These are phyloP conservation scores for Phataginus tetradactyla DNA, from an alignment of 2,797 vertebrate genomes.

Conservation along the genomic window DNA sequence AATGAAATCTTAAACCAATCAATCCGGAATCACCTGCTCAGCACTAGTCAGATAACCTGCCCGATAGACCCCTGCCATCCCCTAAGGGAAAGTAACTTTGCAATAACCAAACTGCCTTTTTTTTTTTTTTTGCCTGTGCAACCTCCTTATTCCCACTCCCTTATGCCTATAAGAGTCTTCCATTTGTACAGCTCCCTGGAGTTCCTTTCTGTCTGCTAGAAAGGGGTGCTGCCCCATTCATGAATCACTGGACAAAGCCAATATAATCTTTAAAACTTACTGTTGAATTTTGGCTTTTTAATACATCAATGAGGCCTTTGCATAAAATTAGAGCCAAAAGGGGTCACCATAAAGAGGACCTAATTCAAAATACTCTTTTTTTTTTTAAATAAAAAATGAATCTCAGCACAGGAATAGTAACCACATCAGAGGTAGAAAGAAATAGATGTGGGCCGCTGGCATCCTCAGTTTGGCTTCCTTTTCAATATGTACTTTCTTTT, in stretches of 20 bases:
- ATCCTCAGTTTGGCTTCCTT: not conserved
- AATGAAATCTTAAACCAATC: not conserved
- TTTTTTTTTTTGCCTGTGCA: not conserved
- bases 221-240: not conserved
- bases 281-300: not conserved
- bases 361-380: slow-evolving; percentile 32
- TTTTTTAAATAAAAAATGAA: not conserved
- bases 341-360: not conserved
- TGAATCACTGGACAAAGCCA: not conserved
- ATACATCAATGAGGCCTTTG: not conserved
- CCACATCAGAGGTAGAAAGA: not conserved
- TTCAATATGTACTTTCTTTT: not conserved
- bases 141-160: not conserved
- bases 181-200: not conserved
- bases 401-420: not conserved
- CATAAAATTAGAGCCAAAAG: not conserved
- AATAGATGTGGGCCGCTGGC: not conserved
- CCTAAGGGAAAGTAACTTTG: not conserved
- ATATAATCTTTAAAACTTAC: not conserved
- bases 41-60: not conserved
- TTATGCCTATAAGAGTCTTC: not conserved
- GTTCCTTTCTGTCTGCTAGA: not conserved
- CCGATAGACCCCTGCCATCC: not conserved
- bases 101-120: not conserved
- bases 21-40: not conserved